Evolutionary conservation across 1,140 invertebrate genomes (phyloP).

Genomic region (Apis cerana): DNA sequence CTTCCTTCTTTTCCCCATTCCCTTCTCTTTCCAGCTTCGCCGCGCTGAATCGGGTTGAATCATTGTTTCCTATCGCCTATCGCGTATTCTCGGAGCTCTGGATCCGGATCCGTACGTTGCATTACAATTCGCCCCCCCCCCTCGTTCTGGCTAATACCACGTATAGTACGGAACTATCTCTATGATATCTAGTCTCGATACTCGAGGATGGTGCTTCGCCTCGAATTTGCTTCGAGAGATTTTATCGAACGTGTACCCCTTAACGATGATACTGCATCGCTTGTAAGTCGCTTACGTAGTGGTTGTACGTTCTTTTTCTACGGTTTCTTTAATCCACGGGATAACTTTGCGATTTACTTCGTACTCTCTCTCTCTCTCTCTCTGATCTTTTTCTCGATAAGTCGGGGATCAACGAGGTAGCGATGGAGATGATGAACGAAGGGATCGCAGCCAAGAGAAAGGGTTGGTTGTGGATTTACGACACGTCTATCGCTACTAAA

Average conservation of each 20-base stretch:
- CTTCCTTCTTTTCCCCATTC: not conserved
- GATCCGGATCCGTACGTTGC: conserved; percentile 30
- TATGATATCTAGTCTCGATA: conserved; percentile 2
- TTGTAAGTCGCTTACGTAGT: too few relatives aligned
- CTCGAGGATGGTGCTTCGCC: not conserved
- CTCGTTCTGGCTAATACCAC: not conserved
- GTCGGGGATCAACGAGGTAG: too few relatives aligned
- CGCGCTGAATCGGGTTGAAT: not conserved
- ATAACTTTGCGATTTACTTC: too few relatives aligned
- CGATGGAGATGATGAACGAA: too few relatives aligned
- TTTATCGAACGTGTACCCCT: not conserved
- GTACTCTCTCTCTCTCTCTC: too few relatives aligned
- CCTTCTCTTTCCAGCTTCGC: not conserved
- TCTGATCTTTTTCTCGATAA: too few relatives aligned
- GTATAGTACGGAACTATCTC: not conserved
- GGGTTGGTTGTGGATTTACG: too few relatives aligned
- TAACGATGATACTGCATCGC: not conserved
- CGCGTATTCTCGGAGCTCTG: conserved; percentile 31
- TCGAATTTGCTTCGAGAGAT: not conserved
- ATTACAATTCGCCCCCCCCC: conserved; percentile 50
- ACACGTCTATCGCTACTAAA: too few relatives aligned
- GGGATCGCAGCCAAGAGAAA: too few relatives aligned
- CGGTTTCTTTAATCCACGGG: too few relatives aligned
- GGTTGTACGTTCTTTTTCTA: too few relatives aligned
- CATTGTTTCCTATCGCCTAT: conserved; percentile 55